These are phyloP conservation scores for Zoroaster sp. DNA, from an alignment of 53 echinoderm and acorn worm species.

Conservation along the genomic window DNA sequence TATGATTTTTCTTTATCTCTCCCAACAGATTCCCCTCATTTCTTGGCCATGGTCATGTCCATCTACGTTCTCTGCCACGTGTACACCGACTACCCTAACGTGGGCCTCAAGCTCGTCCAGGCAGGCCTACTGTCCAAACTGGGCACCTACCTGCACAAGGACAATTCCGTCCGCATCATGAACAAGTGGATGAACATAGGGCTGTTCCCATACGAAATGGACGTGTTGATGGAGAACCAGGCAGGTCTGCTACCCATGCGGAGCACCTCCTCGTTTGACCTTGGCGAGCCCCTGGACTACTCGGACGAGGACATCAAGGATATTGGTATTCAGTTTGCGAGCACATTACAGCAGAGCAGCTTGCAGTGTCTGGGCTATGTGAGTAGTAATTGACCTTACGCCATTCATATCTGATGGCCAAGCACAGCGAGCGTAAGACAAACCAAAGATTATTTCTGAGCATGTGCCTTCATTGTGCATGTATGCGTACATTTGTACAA, in stretches of 20 bases:
- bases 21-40: slow-evolving; percentile 8
- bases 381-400: background rate
- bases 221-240: slow-evolving; percentile 47
- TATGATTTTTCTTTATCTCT: background rate
- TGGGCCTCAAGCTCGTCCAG: background rate
- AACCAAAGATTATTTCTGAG: too few species aligned
- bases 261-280: background rate
- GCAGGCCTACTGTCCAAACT: slow-evolving; percentile 21
- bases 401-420: too few species aligned
- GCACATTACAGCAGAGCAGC: slow-evolving; percentile 41
- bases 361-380: slow-evolving; percentile 48
- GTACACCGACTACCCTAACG: slow-evolving; percentile 14
- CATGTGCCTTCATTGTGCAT: too few species aligned
- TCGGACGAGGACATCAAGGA: background rate
- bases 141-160: slow-evolving; percentile 47
- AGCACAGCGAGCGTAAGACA: too few species aligned
- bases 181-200: slow-evolving; percentile 21
- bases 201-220: slow-evolving; percentile 25
- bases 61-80: slow-evolving; percentile 46
- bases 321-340: slow-evolving; percentile 35
- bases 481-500: too few species aligned
- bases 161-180: slow-evolving; percentile 26
- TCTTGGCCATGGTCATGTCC: slow-evolving; percentile 20
- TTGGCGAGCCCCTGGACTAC: background rate
- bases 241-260: slow-evolving; percentile 43